phyloP scores from a whole-genome alignment of 1,140 invertebrate species.

The Calycopis cecrops region DNA sequence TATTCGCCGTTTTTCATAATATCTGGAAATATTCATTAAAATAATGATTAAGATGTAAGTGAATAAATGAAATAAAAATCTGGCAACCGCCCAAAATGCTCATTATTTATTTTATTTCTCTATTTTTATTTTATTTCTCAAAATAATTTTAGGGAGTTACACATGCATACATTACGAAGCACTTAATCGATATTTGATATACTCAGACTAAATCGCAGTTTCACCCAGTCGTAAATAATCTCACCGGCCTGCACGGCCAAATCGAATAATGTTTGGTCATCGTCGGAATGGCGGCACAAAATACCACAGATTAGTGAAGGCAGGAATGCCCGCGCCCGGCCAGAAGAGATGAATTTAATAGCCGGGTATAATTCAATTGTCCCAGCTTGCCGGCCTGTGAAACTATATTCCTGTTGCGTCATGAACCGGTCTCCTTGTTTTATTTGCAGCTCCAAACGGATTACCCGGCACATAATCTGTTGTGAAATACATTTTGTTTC shows the following conservation, averaged over 20 bases:
- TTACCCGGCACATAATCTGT: slow-evolving; percentile 35
- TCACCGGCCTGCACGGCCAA: not conserved
- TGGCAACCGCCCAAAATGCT: no score
- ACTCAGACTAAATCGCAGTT: not conserved
- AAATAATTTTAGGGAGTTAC: no score
- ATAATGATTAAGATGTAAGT: no score
- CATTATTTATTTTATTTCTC: no score
- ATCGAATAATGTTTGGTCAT: slow-evolving; percentile 14
- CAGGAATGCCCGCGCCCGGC: slow-evolving; percentile 36
- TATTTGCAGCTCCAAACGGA: slow-evolving; percentile 38
- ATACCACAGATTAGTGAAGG: slow-evolving; percentile 36
- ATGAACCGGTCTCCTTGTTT: slow-evolving; percentile 27
- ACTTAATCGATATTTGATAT: no score
- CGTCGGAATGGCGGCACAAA: slow-evolving; percentile 38
- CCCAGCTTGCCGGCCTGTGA: slow-evolving; percentile 51
- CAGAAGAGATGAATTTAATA: slow-evolving; percentile 50
- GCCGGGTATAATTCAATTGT: slow-evolving; percentile 64
- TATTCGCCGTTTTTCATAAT: no score
- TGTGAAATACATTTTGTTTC: slow-evolving; percentile 29
- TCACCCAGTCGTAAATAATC: no score
- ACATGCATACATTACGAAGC: no score
- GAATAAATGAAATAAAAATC: no score
- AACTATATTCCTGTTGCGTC: slow-evolving; percentile 48
- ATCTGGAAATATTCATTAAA: no score
- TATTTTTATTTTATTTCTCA: no score